phyloP scores from a whole-genome alignment of 2,888 invertebrate genomes.

The Mythimna pallens region DNA sequence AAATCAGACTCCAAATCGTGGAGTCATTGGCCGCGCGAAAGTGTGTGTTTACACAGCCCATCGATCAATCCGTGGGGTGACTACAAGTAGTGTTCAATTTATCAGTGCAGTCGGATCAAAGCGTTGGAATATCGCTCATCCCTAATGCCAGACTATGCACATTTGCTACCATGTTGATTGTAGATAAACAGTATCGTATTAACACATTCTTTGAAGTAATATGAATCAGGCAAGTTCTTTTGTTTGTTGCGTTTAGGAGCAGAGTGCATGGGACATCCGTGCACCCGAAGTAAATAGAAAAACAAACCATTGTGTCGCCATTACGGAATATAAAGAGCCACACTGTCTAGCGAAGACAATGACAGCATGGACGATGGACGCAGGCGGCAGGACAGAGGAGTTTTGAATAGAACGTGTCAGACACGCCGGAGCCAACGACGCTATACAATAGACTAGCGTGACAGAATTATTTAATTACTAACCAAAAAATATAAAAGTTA shows the following conservation, averaged over 20 bases:
- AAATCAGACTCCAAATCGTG: conserved; percentile 62
- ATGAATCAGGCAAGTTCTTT: conserved; percentile 49
- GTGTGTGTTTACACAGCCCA: conserved; percentile 66
- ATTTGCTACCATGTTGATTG: conserved; percentile 43
- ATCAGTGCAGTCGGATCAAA: conserved; percentile 47
- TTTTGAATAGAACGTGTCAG: conserved; percentile 66
- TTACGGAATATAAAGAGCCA: conserved; percentile 64
- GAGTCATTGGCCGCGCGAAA: conserved; percentile 70
- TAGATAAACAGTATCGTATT: conserved; percentile 34
- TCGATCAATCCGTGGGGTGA: conserved; percentile 64
- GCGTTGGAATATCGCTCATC: conserved; percentile 30
- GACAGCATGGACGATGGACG: conserved; percentile 50
- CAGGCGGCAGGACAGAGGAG: conserved; percentile 41
- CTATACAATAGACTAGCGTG: conserved; percentile 60
- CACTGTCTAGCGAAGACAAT: conserved; percentile 64
- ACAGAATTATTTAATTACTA: conserved; percentile 53
- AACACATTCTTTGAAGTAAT: conserved; percentile 32
- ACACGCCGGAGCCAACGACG: conserved; percentile 63
- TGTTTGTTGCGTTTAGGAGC: conserved; percentile 46
- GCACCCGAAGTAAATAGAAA: conserved; percentile 56
- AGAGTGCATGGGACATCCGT: conserved; percentile 58
- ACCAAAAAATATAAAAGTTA: conserved; percentile 43
- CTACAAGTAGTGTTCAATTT: conserved; percentile 46
- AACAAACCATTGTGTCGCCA: conserved; percentile 64
- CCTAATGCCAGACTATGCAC: conserved; percentile 35